A percentile compares a stretch with the other conserved stretches of the same genome.
Conservation (phyloP, 2,888 invertebrate genomes). For the Andrena minutula region DNA sequence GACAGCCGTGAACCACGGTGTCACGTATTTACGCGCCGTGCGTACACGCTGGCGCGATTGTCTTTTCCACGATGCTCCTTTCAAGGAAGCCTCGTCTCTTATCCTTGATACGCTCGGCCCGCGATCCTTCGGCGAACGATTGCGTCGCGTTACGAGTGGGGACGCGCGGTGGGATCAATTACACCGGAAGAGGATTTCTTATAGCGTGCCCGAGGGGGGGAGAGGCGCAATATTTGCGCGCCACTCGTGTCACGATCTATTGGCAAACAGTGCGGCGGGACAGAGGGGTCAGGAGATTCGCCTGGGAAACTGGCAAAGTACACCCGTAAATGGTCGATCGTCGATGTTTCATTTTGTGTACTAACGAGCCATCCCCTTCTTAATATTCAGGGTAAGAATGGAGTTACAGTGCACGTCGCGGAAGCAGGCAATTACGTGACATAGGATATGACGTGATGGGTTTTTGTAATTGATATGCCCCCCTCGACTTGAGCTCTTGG, state of each 20-base stretch:
- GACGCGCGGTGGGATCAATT: constrained; percentile 30
- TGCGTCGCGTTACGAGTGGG: constrained; percentile 29
- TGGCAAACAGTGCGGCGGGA: neutral
- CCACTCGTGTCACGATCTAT: constrained; percentile 22
- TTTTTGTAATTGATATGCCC: constrained; percentile 32
- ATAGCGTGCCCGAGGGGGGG: neutral
- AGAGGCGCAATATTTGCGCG: neutral
- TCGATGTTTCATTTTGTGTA: constrained; percentile 45
- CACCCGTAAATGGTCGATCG: constrained; percentile 28
- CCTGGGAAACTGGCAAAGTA: constrained; percentile 19
- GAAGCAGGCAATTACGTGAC: constrained; percentile 58
- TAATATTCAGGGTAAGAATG: constrained; percentile 46
- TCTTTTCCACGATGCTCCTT: constrained; percentile 54
- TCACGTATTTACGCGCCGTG: constrained; percentile 34
- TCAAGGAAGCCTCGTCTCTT: constrained; percentile 55
- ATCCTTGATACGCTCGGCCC: constrained; percentile 42
- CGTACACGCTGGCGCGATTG: constrained; percentile 40
- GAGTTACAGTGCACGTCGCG: constrained; percentile 53
- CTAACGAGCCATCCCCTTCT: constrained; percentile 28
- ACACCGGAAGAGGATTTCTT: constrained; percentile 26
- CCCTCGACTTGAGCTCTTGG: constrained; percentile 20
- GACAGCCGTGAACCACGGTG: constrained; percentile 53
- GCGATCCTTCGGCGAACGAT: constrained; percentile 60
- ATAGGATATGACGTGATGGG: constrained; percentile 51
- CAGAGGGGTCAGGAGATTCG: neutral